A percentile compares a stretch with the other conserved stretches of the same genome.
Conservation (phyloP, 1,140 invertebrate genomes). For the Nylanderia fulva region DNA sequence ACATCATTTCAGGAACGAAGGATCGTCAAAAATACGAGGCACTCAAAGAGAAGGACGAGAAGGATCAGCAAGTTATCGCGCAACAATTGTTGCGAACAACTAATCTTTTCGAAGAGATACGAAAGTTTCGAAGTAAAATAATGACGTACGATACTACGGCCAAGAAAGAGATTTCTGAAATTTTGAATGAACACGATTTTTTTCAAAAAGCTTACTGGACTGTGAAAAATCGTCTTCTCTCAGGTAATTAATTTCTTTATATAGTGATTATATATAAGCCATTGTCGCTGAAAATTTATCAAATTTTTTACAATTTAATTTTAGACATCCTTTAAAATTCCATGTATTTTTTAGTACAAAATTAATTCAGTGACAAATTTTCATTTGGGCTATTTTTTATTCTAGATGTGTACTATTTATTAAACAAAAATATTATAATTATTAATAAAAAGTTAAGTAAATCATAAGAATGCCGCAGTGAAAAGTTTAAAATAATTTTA, state of each 20-base stretch:
- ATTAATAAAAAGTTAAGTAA: background rate
- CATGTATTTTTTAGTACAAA: no score
- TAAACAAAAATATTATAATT: background rate
- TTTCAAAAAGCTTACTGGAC: conserved; percentile 67
- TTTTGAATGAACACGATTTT: conserved; percentile 68
- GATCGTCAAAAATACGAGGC: conserved; percentile 69
- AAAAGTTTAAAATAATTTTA: conserved; percentile 60
- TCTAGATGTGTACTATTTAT: no score
- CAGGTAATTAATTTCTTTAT: conserved; percentile 60
- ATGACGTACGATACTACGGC: conserved; percentile 53
- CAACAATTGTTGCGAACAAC: conserved; percentile 70
- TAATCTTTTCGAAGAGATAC: conserved; percentile 71
- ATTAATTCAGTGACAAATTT: no score
- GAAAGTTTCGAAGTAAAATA: conserved; percentile 74
- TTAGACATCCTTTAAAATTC: no score
- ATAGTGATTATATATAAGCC: no score
- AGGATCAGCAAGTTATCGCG: conserved; percentile 73
- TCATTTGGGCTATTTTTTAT: no score
- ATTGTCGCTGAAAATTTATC: no score
- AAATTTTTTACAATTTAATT: no score
- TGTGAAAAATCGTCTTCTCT: conserved; percentile 69
- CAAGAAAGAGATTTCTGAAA: conserved; percentile 66
- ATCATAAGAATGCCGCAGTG: background rate
- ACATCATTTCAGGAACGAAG: conserved; percentile 64
- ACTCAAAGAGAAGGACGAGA: conserved; percentile 75